These are phyloP conservation scores for Lissocephala sabroskyi DNA, from an alignment of 2,888 invertebrate genomes.

Conservation along the genomic window DNA sequence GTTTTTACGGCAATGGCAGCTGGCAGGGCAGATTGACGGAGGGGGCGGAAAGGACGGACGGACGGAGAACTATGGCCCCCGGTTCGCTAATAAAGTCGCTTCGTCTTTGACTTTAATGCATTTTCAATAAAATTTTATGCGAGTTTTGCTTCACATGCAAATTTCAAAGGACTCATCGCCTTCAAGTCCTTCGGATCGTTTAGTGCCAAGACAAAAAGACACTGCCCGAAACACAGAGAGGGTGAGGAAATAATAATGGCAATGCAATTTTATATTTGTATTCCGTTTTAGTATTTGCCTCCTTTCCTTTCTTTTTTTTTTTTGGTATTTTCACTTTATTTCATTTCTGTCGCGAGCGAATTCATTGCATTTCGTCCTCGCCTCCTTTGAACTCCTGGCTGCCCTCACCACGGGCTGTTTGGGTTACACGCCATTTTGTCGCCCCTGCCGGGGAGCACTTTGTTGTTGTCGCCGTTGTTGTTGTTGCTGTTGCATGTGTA, in stretches of 20 bases:
- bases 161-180: constrained; percentile 44
- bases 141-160: constrained; percentile 62
- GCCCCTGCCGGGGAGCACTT: constrained; percentile 1
- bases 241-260: constrained; percentile 12
- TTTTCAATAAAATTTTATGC: constrained; percentile 60
- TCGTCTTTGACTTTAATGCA: constrained; percentile 48
- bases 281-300: constrained; percentile 3
- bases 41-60: constrained; percentile 16
- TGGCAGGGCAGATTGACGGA: constrained; percentile 29
- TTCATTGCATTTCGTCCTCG: constrained; percentile 59
- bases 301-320: constrained; percentile 13
- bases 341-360: constrained; percentile 55
- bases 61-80: constrained; percentile 32
- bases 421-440: constrained; percentile 39
- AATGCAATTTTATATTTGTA: constrained; percentile 37
- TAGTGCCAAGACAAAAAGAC: no score
- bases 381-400: no score
- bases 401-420: not conserved
- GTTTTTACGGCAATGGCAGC: constrained; percentile 57
- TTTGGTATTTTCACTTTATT: constrained; percentile 42
- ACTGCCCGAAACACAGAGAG: constrained; percentile 9
- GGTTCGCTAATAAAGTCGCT: constrained; percentile 59
- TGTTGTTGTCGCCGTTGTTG: constrained; percentile 39
- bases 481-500: constrained; percentile 47
- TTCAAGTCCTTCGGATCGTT: not conserved